Evolutionary conservation across 2,888 invertebrate species (phyloP).

Genomic region (Cheilosia vulpina): DNA sequence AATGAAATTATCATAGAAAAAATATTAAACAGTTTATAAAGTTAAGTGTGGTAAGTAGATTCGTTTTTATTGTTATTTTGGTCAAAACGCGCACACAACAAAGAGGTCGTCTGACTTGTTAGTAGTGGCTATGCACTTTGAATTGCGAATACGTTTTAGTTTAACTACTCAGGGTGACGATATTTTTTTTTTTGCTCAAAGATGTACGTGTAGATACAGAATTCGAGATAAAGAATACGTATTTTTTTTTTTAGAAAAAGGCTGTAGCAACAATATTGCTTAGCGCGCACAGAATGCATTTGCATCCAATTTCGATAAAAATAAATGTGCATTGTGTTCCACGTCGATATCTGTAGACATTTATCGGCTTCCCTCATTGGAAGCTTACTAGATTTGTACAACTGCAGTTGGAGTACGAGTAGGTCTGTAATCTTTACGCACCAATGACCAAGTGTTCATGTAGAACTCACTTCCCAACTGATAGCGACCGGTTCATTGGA

Average conservation of each 20-base stretch:
- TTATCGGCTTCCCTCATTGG: slow-evolving; percentile 31
- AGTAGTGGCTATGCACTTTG: slow-evolving; percentile 20
- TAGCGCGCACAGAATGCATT: background rate
- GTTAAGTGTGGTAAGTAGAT: background rate
- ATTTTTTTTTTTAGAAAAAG: background rate
- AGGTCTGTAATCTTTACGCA: slow-evolving; percentile 42
- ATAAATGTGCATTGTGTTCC: slow-evolving; percentile 22
- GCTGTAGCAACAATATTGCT: slow-evolving; percentile 25
- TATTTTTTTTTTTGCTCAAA: background rate
- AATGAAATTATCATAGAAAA: slow-evolving; percentile 70
- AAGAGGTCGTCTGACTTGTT: background rate
- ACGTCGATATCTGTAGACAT: slow-evolving; percentile 3
- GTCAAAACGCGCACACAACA: slow-evolving; percentile 9
- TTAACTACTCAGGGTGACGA: slow-evolving; percentile 13
- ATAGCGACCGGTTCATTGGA: slow-evolving; percentile 59
- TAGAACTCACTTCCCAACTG: slow-evolving; percentile 58
- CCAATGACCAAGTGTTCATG: slow-evolving; percentile 49
- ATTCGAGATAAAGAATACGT: background rate
- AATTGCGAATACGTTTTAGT: slow-evolving; percentile 31
- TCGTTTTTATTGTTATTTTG: slow-evolving; percentile 53
- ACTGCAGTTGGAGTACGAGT: background rate
- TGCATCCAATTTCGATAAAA: background rate
- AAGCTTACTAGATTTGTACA: background rate
- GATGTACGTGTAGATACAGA: background rate
- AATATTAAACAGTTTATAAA: slow-evolving; percentile 71